Evolutionary conservation across 64 coral and sea anemone species (phyloP), one percentile per base, ranked within the genome.

Genomic region (Orbicella faveolata): DNA sequence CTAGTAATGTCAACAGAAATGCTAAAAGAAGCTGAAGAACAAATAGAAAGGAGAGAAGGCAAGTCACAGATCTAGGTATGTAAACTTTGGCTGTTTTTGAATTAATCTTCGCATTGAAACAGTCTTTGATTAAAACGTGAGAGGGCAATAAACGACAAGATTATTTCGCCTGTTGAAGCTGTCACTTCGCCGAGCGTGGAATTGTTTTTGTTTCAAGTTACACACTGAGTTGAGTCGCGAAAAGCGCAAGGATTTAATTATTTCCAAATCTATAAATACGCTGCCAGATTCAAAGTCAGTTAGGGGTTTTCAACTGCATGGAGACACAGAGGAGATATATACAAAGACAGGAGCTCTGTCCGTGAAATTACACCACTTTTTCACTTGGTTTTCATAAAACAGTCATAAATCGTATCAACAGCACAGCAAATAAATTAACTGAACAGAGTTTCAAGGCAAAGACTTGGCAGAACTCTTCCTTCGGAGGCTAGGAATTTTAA

Each of bases 1-100:
- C 52, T 16, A 57, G 52, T 81, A 85, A 39, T 39, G 82, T 85
- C 20, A 85, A 85, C 53, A 85, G 11, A 12, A 67, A 73, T 30
- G 20, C 36, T 17, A 17, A 30, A 52, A 16, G 68, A 33, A 37
- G 21, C 17, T 72, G 11, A 26, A 54, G 63, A 72, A 21, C 37
- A 85, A 85, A 85, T 65, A 73, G 36, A 73, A 14, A 72, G 21
- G 21, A 85, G 16, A 41, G 64, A 52, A 53, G 18, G 63, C 3
- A 9, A 51, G 19, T 4, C 37, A 20, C 36, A 23, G 36, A 12
- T 69, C n/a, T 25, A 23, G 82, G 82, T 85, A 85, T 53, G 82
- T 85, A 44, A 72, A 72, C 30, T 63, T 17, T 0, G 4, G 79
- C 55, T 37, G 14, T 23, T 70, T 59, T 70, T 70, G 21, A 70